Evolutionary conservation across 2,113 vertebrate genomes (phyloP), one percentile per base, ranked within the genome.

Genomic region (Lates calcarifer): DNA sequence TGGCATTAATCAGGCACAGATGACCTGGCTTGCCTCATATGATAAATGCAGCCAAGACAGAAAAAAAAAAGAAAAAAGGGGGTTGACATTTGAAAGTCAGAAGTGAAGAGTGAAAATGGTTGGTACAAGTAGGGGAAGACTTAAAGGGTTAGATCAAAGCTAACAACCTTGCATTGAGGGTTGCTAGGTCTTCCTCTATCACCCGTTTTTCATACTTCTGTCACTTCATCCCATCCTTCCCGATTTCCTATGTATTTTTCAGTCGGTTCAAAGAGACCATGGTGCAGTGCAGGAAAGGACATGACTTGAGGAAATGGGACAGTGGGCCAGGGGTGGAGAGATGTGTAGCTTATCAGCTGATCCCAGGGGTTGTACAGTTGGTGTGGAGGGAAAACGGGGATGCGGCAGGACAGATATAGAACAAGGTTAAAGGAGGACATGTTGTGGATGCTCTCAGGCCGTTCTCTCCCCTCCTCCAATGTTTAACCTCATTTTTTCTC

Each of bases 391-490:
- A 80, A 79, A 84, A 67, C 2, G 22, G 55, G 70, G 83, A 81
- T 79, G 81, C 29, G 2, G 83, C 79, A 83, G 84, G 76, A 87
- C 87, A 9, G 71, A 89, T 87, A 79, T 81, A 91, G 89, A 90
- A 80, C 82, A 81, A 91, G 91, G 89, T 90, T 90, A 78, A 57
- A 76, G 70, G 78, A 91, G 89, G 80, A 90, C 82, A 35, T 61
- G 74, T 45, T 64, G 83, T 65, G 45, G 82, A 91, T 84, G 87
- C 77, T 88, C 80, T 77, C 29, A 0, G 86, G 83, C 80, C 28
- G 5, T 60, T 68, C 55, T 47, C 74, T 81, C 63, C 62, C 84
- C 79, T 69, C 53, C 83, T 86, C 81, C 74, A 76, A 31, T 45
- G 9, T 74, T 77, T 86, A 84, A 73, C 87, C 87, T 89, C 69